These are phyloP conservation scores for Rhopalosiphum padi DNA, from an alignment of 1,140 invertebrate species.

Conservation along the genomic window DNA sequence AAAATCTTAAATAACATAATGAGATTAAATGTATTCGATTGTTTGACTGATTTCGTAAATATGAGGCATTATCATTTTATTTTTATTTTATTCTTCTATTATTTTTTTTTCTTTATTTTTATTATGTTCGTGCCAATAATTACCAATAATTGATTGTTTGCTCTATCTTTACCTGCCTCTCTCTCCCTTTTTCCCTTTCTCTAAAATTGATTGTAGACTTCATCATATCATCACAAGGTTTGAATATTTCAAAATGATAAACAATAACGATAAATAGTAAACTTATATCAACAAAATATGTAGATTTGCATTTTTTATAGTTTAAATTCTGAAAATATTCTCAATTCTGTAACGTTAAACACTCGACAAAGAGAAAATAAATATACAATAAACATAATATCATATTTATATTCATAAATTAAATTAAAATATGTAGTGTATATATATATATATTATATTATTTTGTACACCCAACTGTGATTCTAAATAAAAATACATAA, in stretches of 20 bases:
- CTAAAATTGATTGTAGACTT: neutral
- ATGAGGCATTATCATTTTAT: neutral
- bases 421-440: neutral
- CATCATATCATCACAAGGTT: neutral
- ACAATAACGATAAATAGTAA: neutral
- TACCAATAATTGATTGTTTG: neutral
- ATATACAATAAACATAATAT: neutral
- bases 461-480: neutral
- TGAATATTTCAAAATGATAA: neutral
- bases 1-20: neutral
- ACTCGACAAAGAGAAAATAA: neutral
- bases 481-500: neutral
- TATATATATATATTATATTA: neutral
- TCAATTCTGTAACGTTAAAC: neutral
- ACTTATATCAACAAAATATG: neutral
- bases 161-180: neutral
- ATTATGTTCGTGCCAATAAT: neutral
- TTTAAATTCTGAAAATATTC: slow-evolving; percentile 3
- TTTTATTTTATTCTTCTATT: neutral
- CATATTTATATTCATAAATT: slow-evolving; percentile 14
- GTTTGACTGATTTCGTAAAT: neutral
- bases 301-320: neutral
- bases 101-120: neutral
- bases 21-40: neutral
- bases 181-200: neutral